These are phyloP conservation scores for Picathartes gymnocephalus DNA, from an alignment of 2,113 vertebrate genomes.

Conservation along the genomic window DNA sequence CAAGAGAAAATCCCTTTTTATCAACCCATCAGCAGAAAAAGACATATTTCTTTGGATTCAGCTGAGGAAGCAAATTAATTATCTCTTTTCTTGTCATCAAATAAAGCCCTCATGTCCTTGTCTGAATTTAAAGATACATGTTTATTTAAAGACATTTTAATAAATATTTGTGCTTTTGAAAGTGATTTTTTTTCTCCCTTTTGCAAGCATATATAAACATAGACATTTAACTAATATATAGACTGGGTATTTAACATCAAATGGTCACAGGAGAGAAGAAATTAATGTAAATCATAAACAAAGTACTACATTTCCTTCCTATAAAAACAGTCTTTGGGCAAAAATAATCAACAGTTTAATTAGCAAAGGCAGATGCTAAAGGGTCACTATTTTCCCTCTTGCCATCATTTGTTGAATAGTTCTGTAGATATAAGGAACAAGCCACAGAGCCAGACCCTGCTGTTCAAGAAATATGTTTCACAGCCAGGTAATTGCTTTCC, in stretches of 20 bases:
- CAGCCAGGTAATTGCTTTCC: slow-evolving; percentile 18
- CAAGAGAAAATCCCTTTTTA: not conserved
- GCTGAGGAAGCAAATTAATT: not conserved
- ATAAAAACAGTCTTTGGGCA: not conserved
- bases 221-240: not conserved
- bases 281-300: not conserved
- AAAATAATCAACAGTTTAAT: not conserved
- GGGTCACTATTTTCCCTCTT: not conserved
- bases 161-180: not conserved
- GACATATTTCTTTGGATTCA: not conserved
- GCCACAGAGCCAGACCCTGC: slow-evolving; percentile 45
- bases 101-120: not conserved
- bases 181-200: not conserved
- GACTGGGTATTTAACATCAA: not conserved
- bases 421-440: slow-evolving; percentile 19
- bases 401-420: not conserved
- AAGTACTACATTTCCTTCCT: not conserved
- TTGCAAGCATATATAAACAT: not conserved
- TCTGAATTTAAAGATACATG: not conserved
- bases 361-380: not conserved
- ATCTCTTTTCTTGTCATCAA: not conserved
- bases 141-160: not conserved
- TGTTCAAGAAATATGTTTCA: slow-evolving; percentile 62
- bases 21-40: not conserved
- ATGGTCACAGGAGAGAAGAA: not conserved